Evolutionary conservation across 1,140 invertebrate genomes (phyloP).

Genomic region (Ruditapes philippinarum): DNA sequence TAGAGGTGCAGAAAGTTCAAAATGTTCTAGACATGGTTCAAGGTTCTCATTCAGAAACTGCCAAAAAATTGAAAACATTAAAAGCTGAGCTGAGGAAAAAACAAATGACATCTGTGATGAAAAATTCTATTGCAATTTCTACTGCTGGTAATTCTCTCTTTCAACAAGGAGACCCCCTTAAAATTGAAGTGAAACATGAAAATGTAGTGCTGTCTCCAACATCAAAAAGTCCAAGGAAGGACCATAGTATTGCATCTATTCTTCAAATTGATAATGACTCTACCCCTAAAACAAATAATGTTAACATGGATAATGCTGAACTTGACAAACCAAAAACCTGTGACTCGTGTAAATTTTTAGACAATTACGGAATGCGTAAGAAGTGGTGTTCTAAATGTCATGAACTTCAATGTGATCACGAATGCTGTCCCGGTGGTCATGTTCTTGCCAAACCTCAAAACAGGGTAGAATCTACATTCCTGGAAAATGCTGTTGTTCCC

Average conservation of each 20-base stretch:
- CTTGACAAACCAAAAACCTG: neutral
- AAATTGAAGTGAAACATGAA: neutral
- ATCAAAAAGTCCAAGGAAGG: constrained; percentile 32
- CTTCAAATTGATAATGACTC: neutral
- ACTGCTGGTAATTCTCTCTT: neutral
- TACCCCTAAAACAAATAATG: neutral
- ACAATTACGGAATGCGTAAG: constrained; percentile 50
- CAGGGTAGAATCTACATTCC: constrained; percentile 33
- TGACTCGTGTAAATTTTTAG: constrained; percentile 59
- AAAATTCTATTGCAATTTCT: neutral
- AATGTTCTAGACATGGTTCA: neutral
- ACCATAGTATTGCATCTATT: constrained; percentile 52
- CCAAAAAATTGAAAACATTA: neutral
- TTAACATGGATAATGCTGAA: neutral
- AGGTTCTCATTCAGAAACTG: neutral
- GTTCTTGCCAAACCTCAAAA: constrained; percentile 5
- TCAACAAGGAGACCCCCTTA: neutral
- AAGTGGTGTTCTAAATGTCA: constrained; percentile 47
- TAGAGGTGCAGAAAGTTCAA: neutral
- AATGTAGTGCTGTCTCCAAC: neutral
- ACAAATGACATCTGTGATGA: neutral
- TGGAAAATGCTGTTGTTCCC: neutral
- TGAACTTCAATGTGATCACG: neutral
- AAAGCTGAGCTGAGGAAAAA: neutral
- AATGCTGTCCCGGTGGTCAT: neutral